Conservation (phyloP, 2,888 invertebrate species). For the Hermaeophaga mercurialis region DNA sequence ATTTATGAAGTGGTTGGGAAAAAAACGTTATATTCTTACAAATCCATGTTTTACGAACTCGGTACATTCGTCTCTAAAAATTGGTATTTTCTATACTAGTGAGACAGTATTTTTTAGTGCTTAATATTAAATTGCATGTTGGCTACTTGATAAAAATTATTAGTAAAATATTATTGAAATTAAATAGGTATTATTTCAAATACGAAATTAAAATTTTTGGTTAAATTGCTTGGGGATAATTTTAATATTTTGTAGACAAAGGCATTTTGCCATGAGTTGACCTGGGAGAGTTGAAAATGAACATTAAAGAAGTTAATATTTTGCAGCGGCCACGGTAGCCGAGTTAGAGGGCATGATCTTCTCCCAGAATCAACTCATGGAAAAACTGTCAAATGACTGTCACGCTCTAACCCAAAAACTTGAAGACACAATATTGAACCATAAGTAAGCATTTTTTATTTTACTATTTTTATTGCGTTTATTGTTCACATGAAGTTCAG, state of each 20-base stretch:
- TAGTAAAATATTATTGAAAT: no score
- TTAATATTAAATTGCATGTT: no score
- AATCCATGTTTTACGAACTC: no score
- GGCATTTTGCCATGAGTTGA: slow-evolving; percentile 55
- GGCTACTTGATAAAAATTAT: no score
- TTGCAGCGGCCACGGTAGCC: slow-evolving; percentile 86
- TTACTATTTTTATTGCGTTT: not conserved
- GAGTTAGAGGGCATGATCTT: slow-evolving; percentile 89
- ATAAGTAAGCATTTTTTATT: slow-evolving; percentile 72
- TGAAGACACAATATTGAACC: slow-evolving; percentile 85
- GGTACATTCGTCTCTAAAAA: no score
- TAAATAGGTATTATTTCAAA: no score
- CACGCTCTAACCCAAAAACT: slow-evolving; percentile 87
- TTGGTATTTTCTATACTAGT: no score
- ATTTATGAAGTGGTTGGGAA: no score
- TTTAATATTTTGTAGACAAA: not conserved
- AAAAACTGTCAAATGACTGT: slow-evolving; percentile 88
- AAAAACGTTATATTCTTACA: no score
- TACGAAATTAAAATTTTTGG: no score
- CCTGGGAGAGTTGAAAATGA: slow-evolving; percentile 39
- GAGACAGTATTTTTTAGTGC: no score
- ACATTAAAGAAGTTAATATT: slow-evolving; percentile 37
- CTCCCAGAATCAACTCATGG: slow-evolving; percentile 91
- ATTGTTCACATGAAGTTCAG: not conserved
- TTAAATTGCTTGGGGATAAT: not conserved